Evolutionary conservation across 30 jellyfish, hydroid and myxozoan species (phyloP).

Genomic region (Pseudorhiza aurosa): DNA sequence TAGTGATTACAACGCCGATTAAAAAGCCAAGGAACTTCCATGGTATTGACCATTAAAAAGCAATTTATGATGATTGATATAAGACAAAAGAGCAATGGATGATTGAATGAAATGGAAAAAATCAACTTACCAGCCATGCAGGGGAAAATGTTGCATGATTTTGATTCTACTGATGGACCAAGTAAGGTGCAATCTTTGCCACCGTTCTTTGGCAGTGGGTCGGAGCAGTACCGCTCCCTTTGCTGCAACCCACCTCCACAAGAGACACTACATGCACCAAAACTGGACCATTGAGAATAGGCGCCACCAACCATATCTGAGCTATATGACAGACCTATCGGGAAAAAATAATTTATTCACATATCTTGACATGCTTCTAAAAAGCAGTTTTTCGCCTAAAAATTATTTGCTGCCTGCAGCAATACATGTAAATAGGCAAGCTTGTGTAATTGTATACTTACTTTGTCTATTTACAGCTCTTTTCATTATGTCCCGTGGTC

Average conservation of each 20-base stretch:
- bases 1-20: no score
- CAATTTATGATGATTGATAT: no score
- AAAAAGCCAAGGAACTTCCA: no score
- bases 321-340: background rate
- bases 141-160: conserved; percentile 20
- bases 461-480: no score
- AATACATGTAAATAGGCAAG: background rate
- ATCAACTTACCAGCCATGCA: conserved; percentile 69
- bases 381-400: no score
- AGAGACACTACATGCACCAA: conserved; percentile 61
- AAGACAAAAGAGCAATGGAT: no score
- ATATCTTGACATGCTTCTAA: no score
- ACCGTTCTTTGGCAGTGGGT: conserved; percentile 51
- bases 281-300: conserved; percentile 40
- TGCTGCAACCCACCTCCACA: conserved; percentile 69
- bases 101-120: no score
- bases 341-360: no score
- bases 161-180: conserved; percentile 43
- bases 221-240: conserved; percentile 30
- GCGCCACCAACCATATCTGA: conserved; percentile 33
- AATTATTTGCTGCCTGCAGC: background rate
- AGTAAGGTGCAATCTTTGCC: conserved; percentile 48
- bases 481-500: no score
- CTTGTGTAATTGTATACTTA: no score
- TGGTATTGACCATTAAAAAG: no score